Base-by-base conservation (phyloP, 2,113 vertebrate genomes). In the Sander lucioperca region DNA sequence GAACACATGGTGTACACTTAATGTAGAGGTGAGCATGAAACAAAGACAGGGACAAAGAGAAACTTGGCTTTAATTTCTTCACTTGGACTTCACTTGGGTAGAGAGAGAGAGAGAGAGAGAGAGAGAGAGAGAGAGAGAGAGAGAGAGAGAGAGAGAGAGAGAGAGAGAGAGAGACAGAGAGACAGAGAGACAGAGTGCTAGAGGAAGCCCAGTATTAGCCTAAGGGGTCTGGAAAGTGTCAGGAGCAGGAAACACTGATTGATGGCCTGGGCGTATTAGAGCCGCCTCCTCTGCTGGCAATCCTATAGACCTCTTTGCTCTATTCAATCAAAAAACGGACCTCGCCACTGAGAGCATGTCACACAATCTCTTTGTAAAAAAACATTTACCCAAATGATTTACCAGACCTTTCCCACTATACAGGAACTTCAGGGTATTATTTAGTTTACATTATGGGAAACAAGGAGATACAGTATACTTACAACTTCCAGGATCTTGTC, bases 401-500 rank as follows among this genome's bases (percentile, higher is more conserved):
- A 68, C 5, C 64, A 83, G 30, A 65, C 45, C 27, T 61, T 30
- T 45, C n/a, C 50, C 27, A 2, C n/a, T 10, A 21, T 14, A 27
- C 18, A 25, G 53, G n/a, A 45, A 36, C 30, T 16, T 33, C 19
- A 10, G 23, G 27, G 45, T 79, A 71, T 56, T 21, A 16, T 64
- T 70, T 67, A 72, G 65, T 70, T 84, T 15, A 80, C 13, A 77
- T 74, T 56, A 61, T 4, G 21, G 23, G 21, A 72, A 70, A 56
- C 21, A 27, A 39, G 48, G 48, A 92, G 0, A 3, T 21, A 19
- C 1, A 58, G 64, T 6, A 79, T 93, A 97, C 98, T 97, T 95
- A 99, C 98, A 74, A 99, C 97, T 92, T 94, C 95, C 82, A 99
- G 94, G 93, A 99, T 98, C 96, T 97, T 97, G 89, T 99, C 97